Evolutionary conservation across 2,888 invertebrate species (phyloP), one percentile per base, ranked within the genome.

Genomic region (Nomada fabriciana): DNA sequence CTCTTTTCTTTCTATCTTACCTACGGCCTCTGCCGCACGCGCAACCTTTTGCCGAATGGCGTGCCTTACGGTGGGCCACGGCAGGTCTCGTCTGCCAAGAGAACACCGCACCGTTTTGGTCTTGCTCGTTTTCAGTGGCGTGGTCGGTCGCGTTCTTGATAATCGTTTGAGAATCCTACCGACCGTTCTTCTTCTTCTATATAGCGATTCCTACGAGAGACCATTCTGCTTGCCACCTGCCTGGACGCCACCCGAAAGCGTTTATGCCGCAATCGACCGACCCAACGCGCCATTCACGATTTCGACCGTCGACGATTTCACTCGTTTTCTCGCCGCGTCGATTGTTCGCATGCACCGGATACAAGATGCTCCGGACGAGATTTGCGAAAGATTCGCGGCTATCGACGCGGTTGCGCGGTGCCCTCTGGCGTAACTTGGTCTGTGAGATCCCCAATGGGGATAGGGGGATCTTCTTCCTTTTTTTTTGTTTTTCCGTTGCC

Each of bases 1-100:
- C 69, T 50, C 67, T 36, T 73, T 71, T 59, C 42, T 63, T 76
- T 79, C 72, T 25, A 63, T 75, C 80, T 52, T 25, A 47, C 23
- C 23, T 42, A 52, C 23, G 59, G 68, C 70, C 55, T 78, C 77
- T 71, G 73, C 77, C 77, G 74, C 76, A 71, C 84, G 85, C 81
- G 84, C 81, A 75, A 82, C 79, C 89, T 88, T 89, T 88, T 84
- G 89, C 89, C 88, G 86, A 88, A 87, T 86, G 88, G 81, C 84
- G 86, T 81, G 83, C 85, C 85, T 86, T 87, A 87, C 86, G 76
- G 65, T 76, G 78, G 76, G 72, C 76, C 79, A 76, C 76, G 75
- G 76, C 82, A 71, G 86, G 83, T 81, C 86, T 83, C 84, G 78
- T 77, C 76, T 82, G 82, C 71, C 78, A 50, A 71, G 76, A 78